Base-by-base conservation (phyloP, 1,140 invertebrate genomes). In the Drosophila obscura region DNA sequence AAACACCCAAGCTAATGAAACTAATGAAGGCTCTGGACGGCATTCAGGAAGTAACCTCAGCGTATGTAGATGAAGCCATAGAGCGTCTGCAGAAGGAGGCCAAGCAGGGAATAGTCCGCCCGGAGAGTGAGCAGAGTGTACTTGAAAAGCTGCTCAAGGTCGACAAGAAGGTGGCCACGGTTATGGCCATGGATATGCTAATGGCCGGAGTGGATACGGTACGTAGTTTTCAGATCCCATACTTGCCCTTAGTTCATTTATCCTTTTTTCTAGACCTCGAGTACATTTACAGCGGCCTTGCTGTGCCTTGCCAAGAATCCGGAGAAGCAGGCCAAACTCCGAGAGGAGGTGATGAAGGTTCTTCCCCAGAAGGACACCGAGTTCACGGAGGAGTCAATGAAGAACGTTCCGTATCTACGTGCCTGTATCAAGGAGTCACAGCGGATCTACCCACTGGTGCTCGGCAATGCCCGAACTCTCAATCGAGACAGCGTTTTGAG, bases 361-460 rank as follows among this genome's bases (percentile, higher is more conserved):
- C 65, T 94, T 7, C 92, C 93, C 13, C 31, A 91, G 7, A 92
- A 93, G 75, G 72, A 91, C 66, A 90, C 92, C 7, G 83, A 91
- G 2, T 85, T 96, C 5, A 95, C 93, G 2, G 90, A 91, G 9
- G 90, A 94, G 1, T 90, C 91, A 4, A 85, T 96, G 28, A 92
- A 93, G 48, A 91, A 94, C 48, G 91, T 94, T 59, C 92, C 92
- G 0, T 96, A 95, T 80, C 77, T 96, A 7, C 94, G 93, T 66
- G 95, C 95, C 4, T 94, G 94, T 53, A 92, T 95, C 8, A 95
- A 95, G 77, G 95, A 96, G 90, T 92, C 93, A 0, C 93, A 94
- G 48, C 92, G 94, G 63, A 41, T 94, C 0, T 87, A 92, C 61
- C 94, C 94, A 0, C 90, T 94, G 0, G 83, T 92, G 0, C 59